These are phyloP conservation scores for Noctua janthina DNA, from an alignment of 2,888 invertebrate species.

Conservation along the genomic window DNA sequence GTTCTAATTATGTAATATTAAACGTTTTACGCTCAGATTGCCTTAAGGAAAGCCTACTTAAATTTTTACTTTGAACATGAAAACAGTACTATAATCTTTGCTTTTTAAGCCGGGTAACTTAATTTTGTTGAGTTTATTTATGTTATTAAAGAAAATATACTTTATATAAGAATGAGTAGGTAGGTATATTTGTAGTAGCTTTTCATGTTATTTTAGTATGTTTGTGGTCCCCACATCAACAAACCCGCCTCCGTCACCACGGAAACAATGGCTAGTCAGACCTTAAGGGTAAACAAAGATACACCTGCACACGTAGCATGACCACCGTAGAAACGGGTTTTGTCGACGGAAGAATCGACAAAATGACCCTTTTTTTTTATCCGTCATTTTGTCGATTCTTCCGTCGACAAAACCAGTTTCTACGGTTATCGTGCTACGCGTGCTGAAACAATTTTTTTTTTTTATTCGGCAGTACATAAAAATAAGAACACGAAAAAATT, in stretches of 20 bases:
- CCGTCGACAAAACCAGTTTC: too few relatives aligned
- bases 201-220: slow-evolving; percentile 1
- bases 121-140: slow-evolving; percentile 21
- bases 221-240: not conserved
- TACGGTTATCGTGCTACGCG: too few relatives aligned
- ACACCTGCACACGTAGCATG: too few relatives aligned
- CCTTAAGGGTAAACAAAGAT: too few relatives aligned
- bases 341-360: too few relatives aligned
- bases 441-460: too few relatives aligned
- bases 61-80: slow-evolving; percentile 37
- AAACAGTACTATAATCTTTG: slow-evolving; percentile 16
- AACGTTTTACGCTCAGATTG: slow-evolving; percentile 28
- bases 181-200: not conserved
- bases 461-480: too few relatives aligned
- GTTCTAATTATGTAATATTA: slow-evolving; percentile 42
- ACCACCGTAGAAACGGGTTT: too few relatives aligned
- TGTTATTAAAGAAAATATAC: not conserved
- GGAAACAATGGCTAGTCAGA: not conserved
- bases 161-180: not conserved
- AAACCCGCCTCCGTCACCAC: not conserved
- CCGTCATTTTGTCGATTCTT: too few relatives aligned
- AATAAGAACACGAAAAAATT: not conserved
- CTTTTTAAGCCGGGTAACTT: slow-evolving; percentile 1
- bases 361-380: too few relatives aligned
- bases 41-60: slow-evolving; percentile 20